These are phyloP conservation scores for Pelobates cultripes DNA, from an alignment of 2,797 vertebrate genomes.

Conservation along the genomic window DNA sequence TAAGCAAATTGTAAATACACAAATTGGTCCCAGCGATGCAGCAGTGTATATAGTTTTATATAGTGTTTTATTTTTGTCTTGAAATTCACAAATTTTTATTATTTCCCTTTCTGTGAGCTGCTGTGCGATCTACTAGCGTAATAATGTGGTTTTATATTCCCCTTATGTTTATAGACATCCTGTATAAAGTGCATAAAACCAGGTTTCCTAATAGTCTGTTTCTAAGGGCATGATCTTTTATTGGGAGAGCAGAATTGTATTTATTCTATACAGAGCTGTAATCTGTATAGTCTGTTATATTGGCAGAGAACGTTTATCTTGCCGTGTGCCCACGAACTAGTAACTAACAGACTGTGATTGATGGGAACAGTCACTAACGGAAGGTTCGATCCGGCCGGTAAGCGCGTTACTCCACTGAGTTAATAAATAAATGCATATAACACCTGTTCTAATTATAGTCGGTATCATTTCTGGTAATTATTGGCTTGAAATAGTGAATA, in stretches of 20 bases:
- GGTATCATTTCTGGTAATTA: too few relatives aligned
- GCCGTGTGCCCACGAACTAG: neutral
- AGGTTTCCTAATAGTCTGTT: conserved; percentile 1
- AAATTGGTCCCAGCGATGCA: neutral
- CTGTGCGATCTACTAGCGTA: neutral
- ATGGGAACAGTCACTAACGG: neutral
- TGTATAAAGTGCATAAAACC: neutral
- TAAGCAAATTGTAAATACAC: neutral
- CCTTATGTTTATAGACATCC: neutral
- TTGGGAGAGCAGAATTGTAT: neutral
- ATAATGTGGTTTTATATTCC: neutral
- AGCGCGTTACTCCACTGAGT: too few relatives aligned
- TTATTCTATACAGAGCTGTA: neutral
- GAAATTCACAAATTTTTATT: neutral
- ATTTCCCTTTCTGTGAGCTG: neutral
- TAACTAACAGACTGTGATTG: conserved; percentile 1
- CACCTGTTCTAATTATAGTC: too few relatives aligned
- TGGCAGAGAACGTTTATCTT: neutral
- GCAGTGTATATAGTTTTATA: neutral
- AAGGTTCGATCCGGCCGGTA: neutral
- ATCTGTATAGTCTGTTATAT: neutral
- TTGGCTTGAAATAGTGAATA: too few relatives aligned
- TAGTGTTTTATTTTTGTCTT: neutral
- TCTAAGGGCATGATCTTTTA: neutral
- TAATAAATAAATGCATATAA: too few relatives aligned